These are phyloP conservation scores for Ctenopoma kingsleyae DNA, from an alignment of 2,797 vertebrate species.

Conservation along the genomic window DNA sequence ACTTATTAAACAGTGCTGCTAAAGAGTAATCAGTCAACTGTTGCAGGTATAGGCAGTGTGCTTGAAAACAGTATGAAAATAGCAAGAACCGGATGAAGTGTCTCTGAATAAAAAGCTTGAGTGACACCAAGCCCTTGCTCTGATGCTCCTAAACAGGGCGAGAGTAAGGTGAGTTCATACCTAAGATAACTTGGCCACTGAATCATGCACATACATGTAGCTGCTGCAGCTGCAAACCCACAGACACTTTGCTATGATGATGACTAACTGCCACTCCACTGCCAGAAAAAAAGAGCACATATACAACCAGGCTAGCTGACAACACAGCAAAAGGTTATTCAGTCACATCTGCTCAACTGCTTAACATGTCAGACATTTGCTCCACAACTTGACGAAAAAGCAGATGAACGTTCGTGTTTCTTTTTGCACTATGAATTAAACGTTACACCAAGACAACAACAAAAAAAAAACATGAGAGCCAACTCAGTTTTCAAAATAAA, in stretches of 20 bases:
- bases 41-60: neutral
- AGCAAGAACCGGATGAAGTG: neutral
- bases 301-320: neutral
- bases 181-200: neutral
- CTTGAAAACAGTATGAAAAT: neutral
- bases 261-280: neutral
- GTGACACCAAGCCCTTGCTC: neutral
- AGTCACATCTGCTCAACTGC: neutral
- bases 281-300: neutral
- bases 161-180: neutral
- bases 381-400: neutral
- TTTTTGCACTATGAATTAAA: neutral
- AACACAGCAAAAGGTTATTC: neutral
- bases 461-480: neutral
- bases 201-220: neutral
- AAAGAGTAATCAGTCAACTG: neutral
- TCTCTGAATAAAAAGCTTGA: slow-evolving; percentile 2
- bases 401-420: neutral
- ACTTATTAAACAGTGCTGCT: neutral
- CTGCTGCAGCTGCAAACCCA: neutral
- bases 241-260: neutral
- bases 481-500: slow-evolving; percentile 49
- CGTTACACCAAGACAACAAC: neutral
- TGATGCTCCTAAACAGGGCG: neutral
- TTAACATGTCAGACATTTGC: slow-evolving; percentile 7